A percentile compares a stretch with the other conserved stretches of the same genome.
phyloP scores from a whole-genome alignment of 1,140 invertebrate species.

The Microplitis demolitor region DNA sequence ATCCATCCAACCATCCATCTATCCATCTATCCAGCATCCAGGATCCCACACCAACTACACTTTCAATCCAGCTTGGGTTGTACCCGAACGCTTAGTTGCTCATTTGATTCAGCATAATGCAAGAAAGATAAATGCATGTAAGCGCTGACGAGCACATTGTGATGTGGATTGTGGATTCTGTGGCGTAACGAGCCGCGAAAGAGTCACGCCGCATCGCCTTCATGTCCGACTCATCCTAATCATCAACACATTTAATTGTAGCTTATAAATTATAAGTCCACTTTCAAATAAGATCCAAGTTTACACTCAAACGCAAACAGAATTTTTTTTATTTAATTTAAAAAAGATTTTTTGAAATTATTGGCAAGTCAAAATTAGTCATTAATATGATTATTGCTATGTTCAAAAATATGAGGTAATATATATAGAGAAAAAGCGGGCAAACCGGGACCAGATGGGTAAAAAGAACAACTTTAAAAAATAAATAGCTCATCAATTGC shows the following conservation, averaged over 20 bases:
- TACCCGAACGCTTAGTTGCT: not conserved
- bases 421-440: too few species aligned
- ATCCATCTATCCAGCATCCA: not conserved
- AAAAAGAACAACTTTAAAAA: too few species aligned
- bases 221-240: slow-evolving; percentile 33
- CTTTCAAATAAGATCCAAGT: not conserved
- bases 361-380: too few species aligned
- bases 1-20: not conserved
- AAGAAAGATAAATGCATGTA: slow-evolving; percentile 40
- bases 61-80: not conserved
- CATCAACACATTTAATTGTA: not conserved
- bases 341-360: too few species aligned
- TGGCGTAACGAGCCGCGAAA: slow-evolving; percentile 41
- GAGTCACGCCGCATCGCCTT: slow-evolving; percentile 55
- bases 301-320: too few species aligned
- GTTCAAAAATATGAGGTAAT: too few species aligned
- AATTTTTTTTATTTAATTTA: too few species aligned
- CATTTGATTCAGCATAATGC: slow-evolving; percentile 35
- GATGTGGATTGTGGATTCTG: slow-evolving; percentile 28
- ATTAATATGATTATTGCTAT: too few species aligned
- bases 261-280: not conserved
- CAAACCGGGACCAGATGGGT: too few species aligned
- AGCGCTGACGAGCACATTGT: slow-evolving; percentile 50
- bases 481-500: too few species aligned
- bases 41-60: not conserved